Base-by-base conservation (phyloP, 2,888 invertebrate genomes). In the Glyphotaelius pellucidus region DNA sequence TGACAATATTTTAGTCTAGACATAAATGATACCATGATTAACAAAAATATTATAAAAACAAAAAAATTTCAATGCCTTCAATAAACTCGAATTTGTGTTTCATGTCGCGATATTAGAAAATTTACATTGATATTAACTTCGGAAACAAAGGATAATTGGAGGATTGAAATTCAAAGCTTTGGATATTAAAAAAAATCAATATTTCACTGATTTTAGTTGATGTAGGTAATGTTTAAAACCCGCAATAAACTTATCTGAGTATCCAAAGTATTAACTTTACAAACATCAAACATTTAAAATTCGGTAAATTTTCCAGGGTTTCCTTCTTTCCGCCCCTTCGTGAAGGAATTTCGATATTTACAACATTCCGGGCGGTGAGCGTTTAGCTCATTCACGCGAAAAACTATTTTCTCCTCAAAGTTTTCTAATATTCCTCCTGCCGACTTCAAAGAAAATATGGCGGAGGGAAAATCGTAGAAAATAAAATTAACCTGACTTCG, bases 391-490 rank as follows among this genome's bases (percentile, higher is more conserved):
- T 81, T 90, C 90, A 90, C 81, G 80, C 90, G 90, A 52, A 30
- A 90, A 90, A 90, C 81, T 80, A 90, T 90, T 90, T 89, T 38
- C 79, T 79, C 9, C 86, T 90, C 42, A 67, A 90, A 90, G 38
- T 90, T 90, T 90, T 90, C 80, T 90, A 90, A 90, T 90, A 90
- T 80, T 81, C 80, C 89, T 81, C n/a, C 15, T 80, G 9, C 80
- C 81, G 31, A 31, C 88, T 88, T 88, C 88, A 88, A 88, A 88
- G 88, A 67, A 88, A 88, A 88, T 42, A 88, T 67, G 67, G 88
- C 67, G 25, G 52, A 52, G 32, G 11, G 86, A 31, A 88, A 35
- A 52, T 79, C 52, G 35, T 67, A 35, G 88, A 88, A 88, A 88
- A 67, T 85, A 38, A 85, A 85, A 88, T 88, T 52, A 88, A 88